Conservation (phyloP, 2,888 invertebrate genomes). For the Pollenia labialis region DNA sequence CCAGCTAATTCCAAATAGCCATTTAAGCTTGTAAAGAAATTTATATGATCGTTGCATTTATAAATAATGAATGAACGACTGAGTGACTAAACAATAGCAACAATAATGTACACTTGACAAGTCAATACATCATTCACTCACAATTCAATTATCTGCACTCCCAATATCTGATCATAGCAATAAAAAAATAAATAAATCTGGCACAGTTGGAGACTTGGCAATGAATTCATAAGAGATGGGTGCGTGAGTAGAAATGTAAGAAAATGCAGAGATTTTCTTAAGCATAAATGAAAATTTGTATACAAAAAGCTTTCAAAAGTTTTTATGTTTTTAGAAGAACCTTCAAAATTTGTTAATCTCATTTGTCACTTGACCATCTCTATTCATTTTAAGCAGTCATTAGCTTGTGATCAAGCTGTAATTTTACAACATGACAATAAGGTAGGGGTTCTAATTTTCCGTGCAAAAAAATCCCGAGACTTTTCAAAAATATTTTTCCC, state of each 20-base stretch:
- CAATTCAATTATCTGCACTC: constrained; percentile 26
- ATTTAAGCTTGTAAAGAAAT: not conserved
- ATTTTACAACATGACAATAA: constrained; percentile 1
- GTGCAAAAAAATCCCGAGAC: no score
- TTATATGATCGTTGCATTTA: constrained; percentile 19
- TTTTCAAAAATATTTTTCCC: no score
- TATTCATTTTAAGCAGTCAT: not conserved
- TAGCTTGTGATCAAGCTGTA: not conserved
- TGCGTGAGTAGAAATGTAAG: not conserved
- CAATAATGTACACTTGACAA: constrained; percentile 30
- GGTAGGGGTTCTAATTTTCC: no score
- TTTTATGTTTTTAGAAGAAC: no score
- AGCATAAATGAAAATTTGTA: no score
- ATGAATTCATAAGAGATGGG: constrained; percentile 2
- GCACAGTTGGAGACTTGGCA: constrained; percentile 32
- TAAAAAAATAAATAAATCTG: not conserved
- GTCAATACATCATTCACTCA: constrained; percentile 55
- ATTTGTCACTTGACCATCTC: not conserved
- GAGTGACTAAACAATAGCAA: not conserved
- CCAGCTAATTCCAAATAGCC: not conserved
- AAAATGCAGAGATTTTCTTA: no score
- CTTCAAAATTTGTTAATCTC: not conserved
- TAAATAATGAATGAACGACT: not conserved
- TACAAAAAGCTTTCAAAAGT: no score
- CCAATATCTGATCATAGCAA: constrained; percentile 30